Conservation (phyloP, 2,888 invertebrate genomes). For the Venusia cambrica region DNA sequence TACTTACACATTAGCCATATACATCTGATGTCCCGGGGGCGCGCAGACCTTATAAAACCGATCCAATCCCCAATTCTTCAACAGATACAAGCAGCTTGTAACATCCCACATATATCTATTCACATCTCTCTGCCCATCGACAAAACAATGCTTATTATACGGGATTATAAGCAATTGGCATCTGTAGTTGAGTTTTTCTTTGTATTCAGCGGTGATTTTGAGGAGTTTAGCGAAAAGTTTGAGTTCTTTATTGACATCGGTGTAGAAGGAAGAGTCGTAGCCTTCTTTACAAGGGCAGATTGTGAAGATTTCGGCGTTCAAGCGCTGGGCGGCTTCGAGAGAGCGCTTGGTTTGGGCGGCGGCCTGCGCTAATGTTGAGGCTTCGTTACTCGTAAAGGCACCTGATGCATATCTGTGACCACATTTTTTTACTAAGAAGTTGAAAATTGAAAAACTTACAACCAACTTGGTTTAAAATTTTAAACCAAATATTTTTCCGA, state of each 20-base stretch:
- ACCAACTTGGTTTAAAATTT: too few species aligned
- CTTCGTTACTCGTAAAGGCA: constrained; percentile 82
- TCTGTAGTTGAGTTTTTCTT: constrained; percentile 81
- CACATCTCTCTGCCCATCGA: constrained; percentile 43
- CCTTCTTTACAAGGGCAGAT: constrained; percentile 83
- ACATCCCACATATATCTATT: constrained; percentile 83
- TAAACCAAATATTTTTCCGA: too few species aligned
- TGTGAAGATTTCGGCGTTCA: constrained; percentile 83
- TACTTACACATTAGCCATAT: constrained; percentile 82
- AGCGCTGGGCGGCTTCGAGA: constrained; percentile 81
- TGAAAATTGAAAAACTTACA: too few species aligned
- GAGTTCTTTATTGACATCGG: constrained; percentile 81
- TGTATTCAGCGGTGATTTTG: constrained; percentile 83
- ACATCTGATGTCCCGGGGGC: constrained; percentile 82
- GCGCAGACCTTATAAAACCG: constrained; percentile 83
- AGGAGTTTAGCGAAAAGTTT: constrained; percentile 82
- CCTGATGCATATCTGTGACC: constrained; percentile 80
- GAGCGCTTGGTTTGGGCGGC: constrained; percentile 83
- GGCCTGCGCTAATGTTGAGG: constrained; percentile 79
- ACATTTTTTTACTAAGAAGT: too few species aligned
- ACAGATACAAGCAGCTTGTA: constrained; percentile 82
- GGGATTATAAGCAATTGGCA: constrained; percentile 82
- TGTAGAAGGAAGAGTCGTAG: constrained; percentile 80
- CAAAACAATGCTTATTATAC: constrained; percentile 39
- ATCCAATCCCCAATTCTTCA: constrained; percentile 82